Base-by-base conservation (phyloP, 2,113 vertebrate species). In the Albula glossodonta region DNA sequence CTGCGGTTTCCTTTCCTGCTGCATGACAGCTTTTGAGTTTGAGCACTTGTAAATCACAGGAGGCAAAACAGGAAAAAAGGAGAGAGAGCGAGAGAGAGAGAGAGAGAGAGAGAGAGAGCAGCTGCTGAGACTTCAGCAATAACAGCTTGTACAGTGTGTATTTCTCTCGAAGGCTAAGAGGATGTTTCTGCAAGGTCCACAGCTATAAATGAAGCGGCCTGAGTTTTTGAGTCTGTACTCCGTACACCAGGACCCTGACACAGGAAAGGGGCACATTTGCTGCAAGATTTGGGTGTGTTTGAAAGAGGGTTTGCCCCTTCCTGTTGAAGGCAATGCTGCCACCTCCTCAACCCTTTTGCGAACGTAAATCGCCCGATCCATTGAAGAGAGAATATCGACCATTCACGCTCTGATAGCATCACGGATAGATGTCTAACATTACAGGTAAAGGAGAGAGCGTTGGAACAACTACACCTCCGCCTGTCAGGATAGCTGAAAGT, bases 1-100 rank as follows among this genome's bases (percentile, higher is more conserved):
- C 86, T 89, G 88, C 84, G 84, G 88, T 83, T 89, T 63, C 86
- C 79, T 85, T 87, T 89, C 74, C 80, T 86, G 80, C 70, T 85
- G 83, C 51, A 60, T 85, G 85, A 83, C 86, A 51, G 86, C 70
- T 74, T 83, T 51, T 31, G 80, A 80, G 50, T 83, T 51, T 31
- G 80, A 80, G 50, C 74, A 83, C 78, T 78, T 85, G 56, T 85
- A 87, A 85, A 87, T 85, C 86, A 87, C 31, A 41, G 31, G 31
- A 41, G 31, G 31, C 31, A 41, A 41, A 41, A 41, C 31, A 41
- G 31, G 31, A 41, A 41, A 41, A 41, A 41, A 41, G 31, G 31
- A 41, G 31, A 41, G 31, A 41, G 31, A 41, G 31, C 31, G 31
- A 41, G 31, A 1, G 31, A 41, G 31, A 41, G 31, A 41, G 31